A percentile compares a stretch with the other conserved stretches of the same genome.
These are phyloP conservation scores for Vanessa cardui DNA, from an alignment of 2,888 invertebrate species.

Conservation along the genomic window DNA sequence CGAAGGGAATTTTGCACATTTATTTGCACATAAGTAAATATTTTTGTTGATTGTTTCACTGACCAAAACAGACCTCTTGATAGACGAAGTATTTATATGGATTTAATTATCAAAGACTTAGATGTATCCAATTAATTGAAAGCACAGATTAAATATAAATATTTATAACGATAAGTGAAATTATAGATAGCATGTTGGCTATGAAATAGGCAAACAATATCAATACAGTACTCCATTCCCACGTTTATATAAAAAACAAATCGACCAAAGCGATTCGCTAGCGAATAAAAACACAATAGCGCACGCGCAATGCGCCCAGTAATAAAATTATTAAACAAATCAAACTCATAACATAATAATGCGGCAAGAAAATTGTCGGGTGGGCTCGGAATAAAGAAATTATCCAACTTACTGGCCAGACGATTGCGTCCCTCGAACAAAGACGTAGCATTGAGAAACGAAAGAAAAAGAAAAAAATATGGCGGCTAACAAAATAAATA, in stretches of 20 bases:
- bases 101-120: neutral
- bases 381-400: constrained; percentile 80
- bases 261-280: constrained; percentile 38
- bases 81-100: neutral
- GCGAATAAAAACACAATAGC: constrained; percentile 51
- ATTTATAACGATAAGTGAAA: neutral
- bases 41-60: constrained; percentile 21
- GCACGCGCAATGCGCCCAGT: constrained; percentile 66
- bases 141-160: neutral
- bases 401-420: constrained; percentile 75
- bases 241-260: constrained; percentile 38
- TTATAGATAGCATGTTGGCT: neutral
- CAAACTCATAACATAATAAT: constrained; percentile 81
- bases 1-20: constrained; percentile 36
- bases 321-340: constrained; percentile 83
- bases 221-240: constrained; percentile 32
- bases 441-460: constrained; percentile 76
- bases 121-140: neutral
- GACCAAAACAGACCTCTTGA: constrained; percentile 2
- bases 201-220: constrained; percentile 31
- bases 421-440: constrained; percentile 77
- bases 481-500: constrained; percentile 75
- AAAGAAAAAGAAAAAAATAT: constrained; percentile 60
- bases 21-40: constrained; percentile 33
- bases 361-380: constrained; percentile 80